Base-by-base conservation (phyloP, 2,113 vertebrate genomes). In the Ranitomeya imitator region DNA sequence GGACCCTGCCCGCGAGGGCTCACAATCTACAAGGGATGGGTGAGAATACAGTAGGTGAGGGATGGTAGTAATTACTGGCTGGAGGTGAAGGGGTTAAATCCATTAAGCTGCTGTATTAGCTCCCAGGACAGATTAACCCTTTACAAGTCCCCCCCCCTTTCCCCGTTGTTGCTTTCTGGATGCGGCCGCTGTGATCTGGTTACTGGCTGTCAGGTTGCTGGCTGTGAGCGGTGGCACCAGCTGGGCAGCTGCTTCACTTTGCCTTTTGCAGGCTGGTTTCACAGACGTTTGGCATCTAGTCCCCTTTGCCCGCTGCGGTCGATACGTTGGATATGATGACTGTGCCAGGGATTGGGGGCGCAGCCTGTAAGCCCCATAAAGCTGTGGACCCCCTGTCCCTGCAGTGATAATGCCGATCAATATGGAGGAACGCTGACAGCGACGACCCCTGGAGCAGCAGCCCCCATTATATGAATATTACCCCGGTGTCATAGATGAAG, bases 321-420 rank as follows among this genome's bases (percentile, higher is more conserved):
- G 23, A 71, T 78, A 45, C 21, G 78, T 52, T 18, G 81, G 81
- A 84, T 65, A 78, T 84, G 63, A 84, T 78, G 71, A 37, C 55
- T 74, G 16, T 83, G 87, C 87, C 81, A 88, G 80, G 55, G 59
- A 37, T 71, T 31, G 79, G 80, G 52, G 59, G 19, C 71, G 26
- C 57, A 78, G 87, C 81, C 78, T 31, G 55, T 88, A 84, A 88
- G 77, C 77, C 73, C 80, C 87, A 73, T 76, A 61, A 83, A 65
- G 55, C 71, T 37, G 21, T 23, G 31, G 69, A 57, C 61, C 63
- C n/a, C 61, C n/a, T 60, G 54, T 52, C 14, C 37, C 31, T 67
- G 21, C 31, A 79, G 65, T 61, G 26, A 26, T 11, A 69, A 69
- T 11, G 12, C 6, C 5, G 37, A 45, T 45, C 37, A 45, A 45